phyloP scores from a whole-genome alignment of 2,888 invertebrate species.

The Neelides folsomi region DNA sequence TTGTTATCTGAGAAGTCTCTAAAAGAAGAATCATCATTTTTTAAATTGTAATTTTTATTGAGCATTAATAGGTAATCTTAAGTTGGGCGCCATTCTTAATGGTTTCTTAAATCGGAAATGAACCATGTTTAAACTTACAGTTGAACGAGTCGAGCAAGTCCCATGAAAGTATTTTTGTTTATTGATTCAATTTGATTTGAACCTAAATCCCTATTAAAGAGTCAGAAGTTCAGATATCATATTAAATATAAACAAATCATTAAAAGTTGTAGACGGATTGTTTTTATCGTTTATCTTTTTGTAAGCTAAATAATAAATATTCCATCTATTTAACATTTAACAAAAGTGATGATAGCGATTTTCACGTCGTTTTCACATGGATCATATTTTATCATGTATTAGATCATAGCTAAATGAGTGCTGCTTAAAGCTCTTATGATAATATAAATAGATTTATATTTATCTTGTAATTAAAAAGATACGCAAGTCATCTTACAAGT shows the following conservation, averaged over 20 bases:
- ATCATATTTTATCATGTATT: too few species aligned
- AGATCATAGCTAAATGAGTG: too few species aligned
- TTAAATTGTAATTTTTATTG: background rate
- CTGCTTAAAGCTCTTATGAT: too few species aligned
- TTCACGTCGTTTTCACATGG: too few species aligned
- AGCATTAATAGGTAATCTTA: too few species aligned
- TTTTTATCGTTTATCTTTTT: background rate
- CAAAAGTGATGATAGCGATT: too few species aligned
- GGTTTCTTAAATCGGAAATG: too few species aligned
- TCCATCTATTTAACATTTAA: too few species aligned
- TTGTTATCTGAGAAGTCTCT: constrained; percentile 58
- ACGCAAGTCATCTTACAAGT: constrained; percentile 13
- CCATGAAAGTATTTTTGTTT: constrained; percentile 55
- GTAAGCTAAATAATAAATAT: too few species aligned
- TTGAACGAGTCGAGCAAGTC: constrained; percentile 47
- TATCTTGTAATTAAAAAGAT: too few species aligned
- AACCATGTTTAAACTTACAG: constrained; percentile 38
- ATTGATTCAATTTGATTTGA: constrained; percentile 54
- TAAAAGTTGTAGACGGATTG: background rate
- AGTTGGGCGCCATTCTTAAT: too few species aligned
- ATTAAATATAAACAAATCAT: background rate
- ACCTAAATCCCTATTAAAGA: constrained; percentile 53
- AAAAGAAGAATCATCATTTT: constrained; percentile 27
- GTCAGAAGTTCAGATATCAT: constrained; percentile 2
- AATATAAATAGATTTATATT: too few species aligned